Base-by-base conservation (phyloP, 2,113 vertebrate species). In the Rhinolophus ferrumequinum region DNA sequence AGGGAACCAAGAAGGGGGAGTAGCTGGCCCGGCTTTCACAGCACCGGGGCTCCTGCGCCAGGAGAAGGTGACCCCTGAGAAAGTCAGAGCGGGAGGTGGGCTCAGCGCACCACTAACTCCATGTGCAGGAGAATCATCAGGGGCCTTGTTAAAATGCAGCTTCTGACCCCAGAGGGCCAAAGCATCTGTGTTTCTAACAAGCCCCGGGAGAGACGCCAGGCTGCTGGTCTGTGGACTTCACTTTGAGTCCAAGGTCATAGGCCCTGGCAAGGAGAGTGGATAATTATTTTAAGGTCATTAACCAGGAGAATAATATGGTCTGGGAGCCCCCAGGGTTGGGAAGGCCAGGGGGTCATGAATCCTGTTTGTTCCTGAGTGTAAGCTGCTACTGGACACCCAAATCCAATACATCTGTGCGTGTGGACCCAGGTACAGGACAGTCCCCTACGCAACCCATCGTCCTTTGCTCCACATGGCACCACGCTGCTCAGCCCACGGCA, bases 381-480 rank as follows among this genome's bases (percentile, higher is more conserved):
- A 90, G 44, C 28, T 30, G 16, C 33, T 66, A 67, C 60, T 11
- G 7, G 1, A 67, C 22, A 54, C 14, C 18, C 13, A 75, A 50
- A 33, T 56, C 24, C 38, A 47, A 24, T 22, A 72, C 11, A 81
- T n/a, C 16, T 58, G 3, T 35, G 41, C 56, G 6, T 69, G 3
- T 72, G 64, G 60, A 7, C 5, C 64, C 33, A 44, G 58, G 4
- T 52, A 16, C 44, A 33, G 30, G 15, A 38, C 21, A 70, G n/a
- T 62, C 62, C 44, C 11, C 28, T 13, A 5, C 8, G 22, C 13
- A 1, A 0, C 12, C 60, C 1, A 9, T n/a, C 8, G 1, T 62
- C 64, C 47, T 54, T 4, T 50, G 84, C 18, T 33, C 26, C 56
- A 62, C 2, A 15, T 19, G 38, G n/a, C 8, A 10, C 60, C 14